Evolutionary conservation across 2,888 invertebrate genomes (phyloP).

Genomic region (Nemurella pictetii): DNA sequence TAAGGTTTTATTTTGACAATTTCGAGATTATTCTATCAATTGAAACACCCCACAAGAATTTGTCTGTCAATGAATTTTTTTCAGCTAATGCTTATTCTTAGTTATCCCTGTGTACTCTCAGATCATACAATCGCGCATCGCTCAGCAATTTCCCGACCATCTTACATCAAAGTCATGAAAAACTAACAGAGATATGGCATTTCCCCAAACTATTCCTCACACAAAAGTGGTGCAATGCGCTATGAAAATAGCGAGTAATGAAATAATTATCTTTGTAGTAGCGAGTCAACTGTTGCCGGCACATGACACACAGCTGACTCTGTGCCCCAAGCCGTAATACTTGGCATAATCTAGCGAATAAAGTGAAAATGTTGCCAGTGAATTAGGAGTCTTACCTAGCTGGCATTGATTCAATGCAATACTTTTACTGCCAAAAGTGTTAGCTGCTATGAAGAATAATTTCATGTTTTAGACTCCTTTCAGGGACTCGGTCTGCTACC

Average conservation of each 20-base stretch:
- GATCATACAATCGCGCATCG: no score
- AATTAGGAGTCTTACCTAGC: not conserved
- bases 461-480: not conserved
- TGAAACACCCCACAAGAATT: no score
- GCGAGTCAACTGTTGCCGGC: not conserved
- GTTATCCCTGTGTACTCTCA: no score
- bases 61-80: not conserved
- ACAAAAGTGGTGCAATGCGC: not conserved
- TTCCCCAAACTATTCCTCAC: not conserved
- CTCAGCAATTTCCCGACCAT: not conserved
- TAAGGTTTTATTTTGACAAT: no score
- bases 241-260: not conserved
- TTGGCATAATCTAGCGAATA: not conserved
- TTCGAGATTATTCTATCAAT: no score
- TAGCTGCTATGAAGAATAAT: not conserved
- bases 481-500: no score
- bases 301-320: not conserved
- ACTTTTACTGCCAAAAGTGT: not conserved
- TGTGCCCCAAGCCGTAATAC: not conserved
- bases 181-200: no score
- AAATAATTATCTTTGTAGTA: not conserved
- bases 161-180: no score
- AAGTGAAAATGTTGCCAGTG: not conserved
- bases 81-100: no score
- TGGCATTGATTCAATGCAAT: not conserved